These are phyloP conservation scores for Eurosta solidaginis DNA, from an alignment of 1,140 invertebrate genomes.

Conservation along the genomic window DNA sequence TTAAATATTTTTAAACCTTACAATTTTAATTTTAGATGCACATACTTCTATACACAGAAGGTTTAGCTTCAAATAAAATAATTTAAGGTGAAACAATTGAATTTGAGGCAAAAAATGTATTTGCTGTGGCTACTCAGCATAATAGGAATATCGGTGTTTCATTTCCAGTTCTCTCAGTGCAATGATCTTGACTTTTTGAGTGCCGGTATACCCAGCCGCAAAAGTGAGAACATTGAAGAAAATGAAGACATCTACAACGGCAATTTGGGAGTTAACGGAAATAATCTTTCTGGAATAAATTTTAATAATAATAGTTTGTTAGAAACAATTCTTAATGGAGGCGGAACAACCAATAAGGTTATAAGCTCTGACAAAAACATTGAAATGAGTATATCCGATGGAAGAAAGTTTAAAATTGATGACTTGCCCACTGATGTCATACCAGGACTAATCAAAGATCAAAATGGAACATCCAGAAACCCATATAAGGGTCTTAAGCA, in stretches of 20 bases:
- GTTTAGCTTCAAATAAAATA: background rate
- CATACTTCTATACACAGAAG: background rate
- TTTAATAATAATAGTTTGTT: background rate
- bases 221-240: background rate
- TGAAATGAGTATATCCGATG: background rate
- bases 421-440: background rate
- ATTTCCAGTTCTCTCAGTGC: conserved; percentile 28
- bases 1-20: too few relatives aligned
- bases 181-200: conserved; percentile 28
- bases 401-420: background rate
- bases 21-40: background rate
- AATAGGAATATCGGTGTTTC: conserved; percentile 14
- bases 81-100: conserved; percentile 31
- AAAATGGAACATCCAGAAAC: background rate
- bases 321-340: background rate
- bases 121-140: conserved; percentile 29
- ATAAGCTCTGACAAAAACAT: background rate
- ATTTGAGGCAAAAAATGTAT: conserved; percentile 27
- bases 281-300: background rate
- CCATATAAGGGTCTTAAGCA: background rate
- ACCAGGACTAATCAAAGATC: background rate
- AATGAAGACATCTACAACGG: background rate
- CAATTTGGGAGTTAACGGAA: background rate
- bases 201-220: background rate
- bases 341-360: background rate